A percentile compares a stretch with the other conserved stretches of the same genome.
Conservation (phyloP, 2,888 invertebrate genomes). For the Achlya flavicornis region DNA sequence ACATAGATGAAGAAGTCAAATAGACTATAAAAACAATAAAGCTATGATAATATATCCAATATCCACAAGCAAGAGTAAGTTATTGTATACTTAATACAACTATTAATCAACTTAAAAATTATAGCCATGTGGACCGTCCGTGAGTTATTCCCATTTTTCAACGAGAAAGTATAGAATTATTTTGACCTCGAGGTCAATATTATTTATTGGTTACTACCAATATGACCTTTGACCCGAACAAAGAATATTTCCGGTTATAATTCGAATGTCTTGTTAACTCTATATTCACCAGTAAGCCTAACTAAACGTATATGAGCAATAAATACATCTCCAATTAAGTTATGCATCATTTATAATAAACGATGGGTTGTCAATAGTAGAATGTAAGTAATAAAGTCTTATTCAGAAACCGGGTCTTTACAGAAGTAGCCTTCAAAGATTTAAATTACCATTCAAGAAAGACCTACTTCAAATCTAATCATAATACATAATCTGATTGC, state of each 20-base stretch:
- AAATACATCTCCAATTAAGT: constrained; percentile 3
- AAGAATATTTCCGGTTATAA: constrained; percentile 42
- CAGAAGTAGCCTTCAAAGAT: no score
- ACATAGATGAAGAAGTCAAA: not conserved
- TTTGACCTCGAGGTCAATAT: constrained; percentile 55
- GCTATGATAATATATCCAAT: not conserved
- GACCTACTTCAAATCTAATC: no score
- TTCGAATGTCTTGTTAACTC: constrained; percentile 32
- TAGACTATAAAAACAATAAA: not conserved
- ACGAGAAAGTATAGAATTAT: constrained; percentile 50
- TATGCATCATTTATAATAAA: no score
- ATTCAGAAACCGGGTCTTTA: no score
- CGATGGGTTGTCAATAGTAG: no score
- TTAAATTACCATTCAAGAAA: no score
- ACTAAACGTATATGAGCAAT: constrained; percentile 5
- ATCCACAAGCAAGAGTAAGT: not conserved
- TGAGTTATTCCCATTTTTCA: constrained; percentile 47
- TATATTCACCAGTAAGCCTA: constrained; percentile 23
- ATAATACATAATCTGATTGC: no score
- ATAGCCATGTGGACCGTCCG: constrained; percentile 10
- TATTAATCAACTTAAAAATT: constrained; percentile 2
- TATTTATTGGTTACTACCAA: constrained; percentile 53
- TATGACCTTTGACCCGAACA: constrained; percentile 35
- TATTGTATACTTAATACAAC: constrained; percentile 1
- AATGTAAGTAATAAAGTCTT: no score